Evolutionary conservation across 2,888 invertebrate species (phyloP).

Genomic region (Meganola albula): DNA sequence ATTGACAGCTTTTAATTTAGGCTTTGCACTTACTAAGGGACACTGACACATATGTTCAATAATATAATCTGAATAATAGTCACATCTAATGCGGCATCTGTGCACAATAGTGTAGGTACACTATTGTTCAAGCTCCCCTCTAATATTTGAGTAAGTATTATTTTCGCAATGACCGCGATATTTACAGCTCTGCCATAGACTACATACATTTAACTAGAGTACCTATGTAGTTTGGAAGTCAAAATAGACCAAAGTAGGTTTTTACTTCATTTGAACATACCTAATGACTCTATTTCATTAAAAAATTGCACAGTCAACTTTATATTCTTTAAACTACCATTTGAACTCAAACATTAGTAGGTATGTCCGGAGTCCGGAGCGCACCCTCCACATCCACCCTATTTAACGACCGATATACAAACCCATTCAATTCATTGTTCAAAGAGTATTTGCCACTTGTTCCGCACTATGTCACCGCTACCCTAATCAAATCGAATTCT

Average conservation of each 20-base stretch:
- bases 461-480: conserved; percentile 37
- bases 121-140: conserved; percentile 27
- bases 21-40: no score
- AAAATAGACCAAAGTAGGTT: no score
- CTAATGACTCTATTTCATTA: no score
- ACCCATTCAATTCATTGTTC: conserved; percentile 38
- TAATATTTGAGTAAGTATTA: conserved; percentile 29
- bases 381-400: conserved; percentile 20
- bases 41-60: conserved; percentile 34
- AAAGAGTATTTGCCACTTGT: conserved; percentile 55
- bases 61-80: conserved; percentile 29
- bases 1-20: no score
- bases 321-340: conserved; percentile 6
- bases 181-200: conserved; percentile 10
- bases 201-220: no score
- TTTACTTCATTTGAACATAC: no score
- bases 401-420: conserved; percentile 23
- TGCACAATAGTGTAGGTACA: conserved; percentile 39
- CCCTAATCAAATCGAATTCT: conserved; percentile 30
- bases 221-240: no score
- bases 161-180: conserved; percentile 27
- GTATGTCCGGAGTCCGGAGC: background rate
- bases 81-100: conserved; percentile 49
- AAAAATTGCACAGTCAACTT: no score
- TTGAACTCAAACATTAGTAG: conserved; percentile 16